phyloP scores from a whole-genome alignment of 2,113 vertebrate genomes.

The Pachycephala philippinensis region DNA sequence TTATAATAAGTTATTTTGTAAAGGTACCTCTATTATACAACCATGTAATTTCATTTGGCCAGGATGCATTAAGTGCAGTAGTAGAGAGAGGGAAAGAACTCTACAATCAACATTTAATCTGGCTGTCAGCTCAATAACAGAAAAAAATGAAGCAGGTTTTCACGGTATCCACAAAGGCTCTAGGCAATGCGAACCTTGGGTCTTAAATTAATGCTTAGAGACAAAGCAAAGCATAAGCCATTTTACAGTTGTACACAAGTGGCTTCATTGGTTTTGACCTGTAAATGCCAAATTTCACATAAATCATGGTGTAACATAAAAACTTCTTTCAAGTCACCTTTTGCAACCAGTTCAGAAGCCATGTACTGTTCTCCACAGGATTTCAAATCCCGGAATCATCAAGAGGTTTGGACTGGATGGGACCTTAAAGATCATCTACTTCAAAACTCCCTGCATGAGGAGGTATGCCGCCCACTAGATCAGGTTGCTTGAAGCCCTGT shows the following conservation, averaged over 20 bases:
- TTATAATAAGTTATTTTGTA: neutral
- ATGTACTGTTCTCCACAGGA: neutral
- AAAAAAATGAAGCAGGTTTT: neutral
- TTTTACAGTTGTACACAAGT: neutral
- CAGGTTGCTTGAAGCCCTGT: neutral
- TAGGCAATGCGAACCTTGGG: neutral
- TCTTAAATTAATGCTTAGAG: neutral
- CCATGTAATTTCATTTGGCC: neutral
- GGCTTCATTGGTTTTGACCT: neutral
- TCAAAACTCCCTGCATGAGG: neutral
- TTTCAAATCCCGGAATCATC: neutral
- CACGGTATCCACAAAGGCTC: neutral
- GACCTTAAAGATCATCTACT: neutral
- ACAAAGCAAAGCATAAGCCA: neutral
- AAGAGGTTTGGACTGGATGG: neutral
- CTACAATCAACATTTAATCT: neutral
- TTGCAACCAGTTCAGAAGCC: neutral
- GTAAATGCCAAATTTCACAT: slow-evolving; percentile 4
- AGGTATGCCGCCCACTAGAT: neutral
- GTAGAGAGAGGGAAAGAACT: neutral
- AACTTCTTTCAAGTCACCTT: neutral
- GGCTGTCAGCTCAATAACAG: neutral
- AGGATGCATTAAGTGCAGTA: neutral
- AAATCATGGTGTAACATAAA: neutral
- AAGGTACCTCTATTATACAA: neutral